phyloP scores from a whole-genome alignment of 2,113 vertebrate species.

The Aldabrachelys gigantea region DNA sequence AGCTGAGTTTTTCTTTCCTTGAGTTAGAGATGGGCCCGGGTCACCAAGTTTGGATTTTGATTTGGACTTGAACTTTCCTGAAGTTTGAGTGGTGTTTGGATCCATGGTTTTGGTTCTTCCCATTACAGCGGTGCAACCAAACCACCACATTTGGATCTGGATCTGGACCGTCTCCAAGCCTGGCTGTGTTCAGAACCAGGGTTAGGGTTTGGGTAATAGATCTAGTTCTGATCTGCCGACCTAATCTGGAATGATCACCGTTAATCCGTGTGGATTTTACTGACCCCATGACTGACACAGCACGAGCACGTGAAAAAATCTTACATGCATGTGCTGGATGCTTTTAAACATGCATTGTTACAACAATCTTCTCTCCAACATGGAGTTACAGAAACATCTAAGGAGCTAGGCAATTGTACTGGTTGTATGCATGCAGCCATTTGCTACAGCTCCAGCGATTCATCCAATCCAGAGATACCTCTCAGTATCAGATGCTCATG shows the following conservation, averaged over 20 bases:
- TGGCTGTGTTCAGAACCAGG: background rate
- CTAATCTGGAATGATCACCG: background rate
- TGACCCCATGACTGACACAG: accelerated
- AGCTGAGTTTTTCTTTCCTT: background rate
- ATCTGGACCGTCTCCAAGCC: background rate
- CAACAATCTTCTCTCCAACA: background rate
- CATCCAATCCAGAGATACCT: background rate
- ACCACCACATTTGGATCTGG: background rate
- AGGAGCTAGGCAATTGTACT: background rate
- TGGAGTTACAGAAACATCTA: background rate
- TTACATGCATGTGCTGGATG: background rate
- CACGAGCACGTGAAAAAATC: background rate
- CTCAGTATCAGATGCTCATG: background rate
- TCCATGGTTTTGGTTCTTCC: accelerated
- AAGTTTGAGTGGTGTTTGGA: accelerated
- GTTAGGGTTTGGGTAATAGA: background rate
- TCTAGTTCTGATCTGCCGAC: background rate
- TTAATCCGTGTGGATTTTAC: background rate
- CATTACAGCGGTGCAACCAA: background rate
- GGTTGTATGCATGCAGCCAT: background rate
- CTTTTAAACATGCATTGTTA: background rate
- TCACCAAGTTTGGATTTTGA: background rate
- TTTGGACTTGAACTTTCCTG: background rate
- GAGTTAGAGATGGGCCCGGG: background rate
- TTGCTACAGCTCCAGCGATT: background rate